Percentiles rank a stretch among this genome's conserved stretches.
Evolutionary conservation across 2,888 invertebrate species (phyloP).

Genomic region (Hanleya hanleyi): DNA sequence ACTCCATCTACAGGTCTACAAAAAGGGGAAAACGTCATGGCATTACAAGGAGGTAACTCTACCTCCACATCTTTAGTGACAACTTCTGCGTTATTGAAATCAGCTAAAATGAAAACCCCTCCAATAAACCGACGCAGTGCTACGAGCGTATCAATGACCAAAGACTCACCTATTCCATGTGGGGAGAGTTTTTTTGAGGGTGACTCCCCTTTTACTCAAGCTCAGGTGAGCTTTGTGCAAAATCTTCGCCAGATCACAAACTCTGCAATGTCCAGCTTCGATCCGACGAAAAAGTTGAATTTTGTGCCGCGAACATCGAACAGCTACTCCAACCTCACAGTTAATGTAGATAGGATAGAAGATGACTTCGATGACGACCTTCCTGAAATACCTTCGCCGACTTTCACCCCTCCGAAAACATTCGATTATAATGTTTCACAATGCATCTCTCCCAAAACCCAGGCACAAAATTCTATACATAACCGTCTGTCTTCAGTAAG

Average conservation of each 20-base stretch:
- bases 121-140: not conserved
- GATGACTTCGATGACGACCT: constrained; percentile 32
- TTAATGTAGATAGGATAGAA: not conserved
- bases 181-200: constrained; percentile 71
- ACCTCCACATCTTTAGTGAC: not conserved
- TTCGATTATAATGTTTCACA: not conserved
- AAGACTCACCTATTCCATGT: constrained; percentile 59
- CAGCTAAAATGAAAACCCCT: not conserved
- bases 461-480: not conserved
- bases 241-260: not conserved
- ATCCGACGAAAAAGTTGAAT: not conserved
- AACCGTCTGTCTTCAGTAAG: not conserved
- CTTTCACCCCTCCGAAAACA: not conserved
- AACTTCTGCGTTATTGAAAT: not conserved
- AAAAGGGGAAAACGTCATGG: not conserved
- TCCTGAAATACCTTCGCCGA: constrained; percentile 17
- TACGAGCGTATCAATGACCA: not conserved
- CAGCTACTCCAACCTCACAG: not conserved
- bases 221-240: constrained; percentile 34
- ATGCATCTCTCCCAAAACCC: not conserved
- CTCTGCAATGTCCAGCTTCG: not conserved
- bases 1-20: not conserved
- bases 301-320: not conserved
- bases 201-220: constrained; percentile 52
- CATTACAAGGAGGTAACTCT: not conserved